Evolutionary conservation across 2,113 vertebrate species (phyloP).

Genomic region (Cyanoliseus patagonus): DNA sequence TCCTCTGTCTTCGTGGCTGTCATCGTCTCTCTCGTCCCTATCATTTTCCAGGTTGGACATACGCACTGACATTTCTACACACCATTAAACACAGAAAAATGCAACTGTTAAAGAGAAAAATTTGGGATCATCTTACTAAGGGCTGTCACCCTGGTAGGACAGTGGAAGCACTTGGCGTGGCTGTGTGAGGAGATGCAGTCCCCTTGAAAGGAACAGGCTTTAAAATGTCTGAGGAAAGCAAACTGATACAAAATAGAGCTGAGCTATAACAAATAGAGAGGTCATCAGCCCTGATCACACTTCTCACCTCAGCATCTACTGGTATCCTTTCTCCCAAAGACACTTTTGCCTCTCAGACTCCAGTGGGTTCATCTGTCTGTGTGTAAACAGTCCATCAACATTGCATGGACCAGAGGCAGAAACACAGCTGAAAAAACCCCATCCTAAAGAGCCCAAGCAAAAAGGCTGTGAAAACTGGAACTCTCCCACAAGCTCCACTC

Average conservation of each 20-base stretch:
- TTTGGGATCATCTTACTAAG: neutral
- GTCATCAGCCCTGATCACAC: neutral
- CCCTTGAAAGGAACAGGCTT: neutral
- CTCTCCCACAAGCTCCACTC: neutral
- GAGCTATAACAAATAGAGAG: neutral
- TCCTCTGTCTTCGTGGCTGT: conserved; percentile 95
- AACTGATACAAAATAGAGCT: neutral
- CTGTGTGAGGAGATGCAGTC: neutral
- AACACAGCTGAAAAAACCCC: neutral
- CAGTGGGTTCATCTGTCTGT: neutral
- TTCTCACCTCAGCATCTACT: neutral
- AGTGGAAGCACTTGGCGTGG: neutral
- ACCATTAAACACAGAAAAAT: conserved; percentile 61
- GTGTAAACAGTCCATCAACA: neutral
- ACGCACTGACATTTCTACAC: conserved; percentile 95
- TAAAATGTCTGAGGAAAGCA: neutral
- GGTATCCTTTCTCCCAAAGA: neutral
- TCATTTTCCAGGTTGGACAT: conserved; percentile 99
- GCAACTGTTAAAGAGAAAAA: conserved; percentile 44
- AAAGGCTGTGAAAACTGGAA: neutral
- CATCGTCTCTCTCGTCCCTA: conserved; percentile 93
- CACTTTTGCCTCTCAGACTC: neutral
- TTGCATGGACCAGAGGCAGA: neutral
- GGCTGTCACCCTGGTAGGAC: neutral
- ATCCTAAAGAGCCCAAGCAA: neutral